Percentiles rank a stretch among this genome's conserved stretches.
Conservation (phyloP, 2,888 invertebrate species). For the Chrysolina oricalcia region DNA sequence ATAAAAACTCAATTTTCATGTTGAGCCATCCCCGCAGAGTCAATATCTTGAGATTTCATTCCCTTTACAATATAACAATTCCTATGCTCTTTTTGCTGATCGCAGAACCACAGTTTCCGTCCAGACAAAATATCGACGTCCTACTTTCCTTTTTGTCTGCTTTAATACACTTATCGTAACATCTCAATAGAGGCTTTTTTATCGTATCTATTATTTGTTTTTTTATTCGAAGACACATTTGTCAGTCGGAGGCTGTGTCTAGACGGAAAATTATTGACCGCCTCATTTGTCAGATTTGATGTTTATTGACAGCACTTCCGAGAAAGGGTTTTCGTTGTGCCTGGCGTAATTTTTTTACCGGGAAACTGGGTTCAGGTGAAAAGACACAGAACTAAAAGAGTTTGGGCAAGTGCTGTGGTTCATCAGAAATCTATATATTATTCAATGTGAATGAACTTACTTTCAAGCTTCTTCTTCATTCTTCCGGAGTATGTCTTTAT, state of each 20-base stretch:
- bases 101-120: constrained; percentile 49
- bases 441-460: too few species aligned
- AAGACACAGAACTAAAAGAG: too few species aligned
- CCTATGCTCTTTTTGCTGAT: constrained; percentile 49
- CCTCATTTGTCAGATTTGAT: constrained; percentile 17
- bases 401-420: too few species aligned
- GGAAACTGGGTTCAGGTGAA: too few species aligned
- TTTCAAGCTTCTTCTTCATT: too few species aligned
- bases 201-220: constrained; percentile 40
- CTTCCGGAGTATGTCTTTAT: too few species aligned
- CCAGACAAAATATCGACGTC: constrained; percentile 52
- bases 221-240: constrained; percentile 27
- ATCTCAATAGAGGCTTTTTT: constrained; percentile 39
- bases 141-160: constrained; percentile 46
- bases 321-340: not conserved
- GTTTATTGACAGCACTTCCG: not conserved
- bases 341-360: not conserved
- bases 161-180: constrained; percentile 54
- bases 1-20: constrained; percentile 30
- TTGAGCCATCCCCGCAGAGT: not conserved
- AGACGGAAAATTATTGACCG: constrained; percentile 23
- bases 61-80: constrained; percentile 23
- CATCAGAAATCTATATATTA: too few species aligned
- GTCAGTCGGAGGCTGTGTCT: constrained; percentile 17
- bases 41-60: constrained; percentile 22